Evolutionary conservation across 2,888 invertebrate species (phyloP), one percentile per base, ranked within the genome.

Genomic region (Acholoe squamosa): DNA sequence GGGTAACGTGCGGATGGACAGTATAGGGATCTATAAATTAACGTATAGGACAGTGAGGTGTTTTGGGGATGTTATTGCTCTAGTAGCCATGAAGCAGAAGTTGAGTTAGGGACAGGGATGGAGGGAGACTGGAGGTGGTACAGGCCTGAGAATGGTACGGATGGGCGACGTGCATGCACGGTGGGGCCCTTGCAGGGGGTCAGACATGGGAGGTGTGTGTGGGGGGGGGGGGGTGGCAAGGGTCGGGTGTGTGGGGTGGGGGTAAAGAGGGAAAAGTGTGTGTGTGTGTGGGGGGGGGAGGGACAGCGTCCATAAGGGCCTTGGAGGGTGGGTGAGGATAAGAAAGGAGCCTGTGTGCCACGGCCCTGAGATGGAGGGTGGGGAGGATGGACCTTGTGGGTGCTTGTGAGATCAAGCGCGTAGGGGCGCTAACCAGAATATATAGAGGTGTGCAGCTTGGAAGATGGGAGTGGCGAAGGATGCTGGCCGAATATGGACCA

Each of bases 21-120:
- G 71, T 7, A 25, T 71, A 28, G 71, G 25, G 71, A 71, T 71
- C 71, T 28, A 71, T 71, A 71, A 71, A 71, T 71, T 28, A 71
- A 22, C 0, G 71, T 22, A 16, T 31, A 25, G n/a, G 71, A 25
- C 28, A 28, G 71, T n/a, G 16, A 25, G 28, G 28, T 10, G 5
- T 10, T 43, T 10, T 43, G 43, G 3, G 43, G 43, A 43, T 43
- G 43, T 43, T 43, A 43, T 10, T 43, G 43, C 43, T 43, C 5
- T 7, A 7, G 43, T 43, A 43, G 3, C 10, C 43, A 10, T 43
- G 43, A 28, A 14, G 71, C 28, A 71, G 7, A 28, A 28, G n/a
- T 28, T 71, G 43, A n/a, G 71, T 14, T 28, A 71, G 71, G 71
- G 71, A 28, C 25, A 14, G 71, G 25, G n/a, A 25, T 28, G 71